A percentile compares a stretch with the other conserved stretches of the same genome.
Conservation (phyloP, 1,140 invertebrate genomes). For the Trinorchestia longiramus region DNA sequence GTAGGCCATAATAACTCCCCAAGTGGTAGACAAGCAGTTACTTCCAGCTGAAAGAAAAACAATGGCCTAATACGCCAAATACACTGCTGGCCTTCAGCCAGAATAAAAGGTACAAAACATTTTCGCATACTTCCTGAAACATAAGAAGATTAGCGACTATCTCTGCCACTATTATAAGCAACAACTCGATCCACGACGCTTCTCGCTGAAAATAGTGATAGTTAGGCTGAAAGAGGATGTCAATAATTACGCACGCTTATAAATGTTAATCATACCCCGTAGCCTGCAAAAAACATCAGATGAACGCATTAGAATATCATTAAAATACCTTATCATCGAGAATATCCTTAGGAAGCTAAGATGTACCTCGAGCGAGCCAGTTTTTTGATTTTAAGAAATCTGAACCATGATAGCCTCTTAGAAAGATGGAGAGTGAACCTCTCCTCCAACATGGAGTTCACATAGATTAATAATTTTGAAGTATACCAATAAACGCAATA, state of each 20-base stretch:
- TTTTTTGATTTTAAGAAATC: neutral
- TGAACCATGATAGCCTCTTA: no score
- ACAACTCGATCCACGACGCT: neutral
- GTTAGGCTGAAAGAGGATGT: neutral
- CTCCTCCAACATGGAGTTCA: no score
- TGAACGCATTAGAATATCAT: no score
- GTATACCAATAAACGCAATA: neutral
- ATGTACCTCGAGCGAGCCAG: conserved; percentile 21
- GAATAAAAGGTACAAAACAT: neutral
- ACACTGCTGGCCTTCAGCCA: conserved; percentile 13
- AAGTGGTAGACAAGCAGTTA: conserved; percentile 1
- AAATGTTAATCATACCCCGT: no score
- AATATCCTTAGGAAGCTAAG: neutral
- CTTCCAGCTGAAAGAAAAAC: conserved; percentile 44
- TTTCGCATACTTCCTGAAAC: neutral
- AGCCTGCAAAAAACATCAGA: no score
- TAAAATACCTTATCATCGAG: neutral
- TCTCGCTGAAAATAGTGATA: neutral
- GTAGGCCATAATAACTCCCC: neutral
- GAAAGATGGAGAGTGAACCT: no score
- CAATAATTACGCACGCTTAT: no score
- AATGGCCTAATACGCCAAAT: conserved; percentile 20
- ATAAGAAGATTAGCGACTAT: no score
- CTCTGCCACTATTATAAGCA: neutral
- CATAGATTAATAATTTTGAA: no score